Evolutionary conservation across 1,140 invertebrate species (phyloP).

Genomic region (Latrodectus geometricus): DNA sequence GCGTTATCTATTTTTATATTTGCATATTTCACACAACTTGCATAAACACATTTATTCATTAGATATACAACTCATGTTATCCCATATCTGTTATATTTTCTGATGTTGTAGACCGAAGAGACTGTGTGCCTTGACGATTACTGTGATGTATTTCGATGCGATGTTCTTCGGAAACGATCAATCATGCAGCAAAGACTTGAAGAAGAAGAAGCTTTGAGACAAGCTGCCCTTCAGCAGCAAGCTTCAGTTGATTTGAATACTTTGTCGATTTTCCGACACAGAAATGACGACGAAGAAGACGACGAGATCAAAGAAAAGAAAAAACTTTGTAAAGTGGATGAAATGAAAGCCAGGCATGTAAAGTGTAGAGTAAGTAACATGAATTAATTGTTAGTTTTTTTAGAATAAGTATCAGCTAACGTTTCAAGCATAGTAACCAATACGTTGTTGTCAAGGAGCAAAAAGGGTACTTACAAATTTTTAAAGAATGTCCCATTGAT

Average conservation of each 20-base stretch:
- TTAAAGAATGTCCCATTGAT: no score
- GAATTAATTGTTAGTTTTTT: neutral
- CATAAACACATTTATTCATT: no score
- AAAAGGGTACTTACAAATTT: no score
- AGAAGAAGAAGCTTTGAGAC: slow-evolving; percentile 17
- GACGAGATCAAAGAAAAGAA: slow-evolving; percentile 31
- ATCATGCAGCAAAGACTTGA: slow-evolving; percentile 34
- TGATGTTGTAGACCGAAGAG: slow-evolving; percentile 80
- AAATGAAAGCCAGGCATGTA: slow-evolving; percentile 12
- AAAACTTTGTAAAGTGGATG: slow-evolving; percentile 10
- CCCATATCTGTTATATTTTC: neutral
- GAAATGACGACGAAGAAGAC: slow-evolving; percentile 5
- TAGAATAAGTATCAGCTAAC: no score
- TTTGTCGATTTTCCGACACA: slow-evolving; percentile 7
- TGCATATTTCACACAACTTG: no score
- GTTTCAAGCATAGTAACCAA: no score
- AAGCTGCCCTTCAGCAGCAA: neutral
- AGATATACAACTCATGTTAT: no score
- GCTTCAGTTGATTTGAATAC: neutral
- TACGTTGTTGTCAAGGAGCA: no score
- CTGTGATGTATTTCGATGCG: slow-evolving; percentile 95
- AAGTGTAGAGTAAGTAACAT: slow-evolving; percentile 44
- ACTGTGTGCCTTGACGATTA: slow-evolving; percentile 91
- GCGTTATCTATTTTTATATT: no score
- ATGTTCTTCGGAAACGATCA: slow-evolving; percentile 75